These are phyloP conservation scores for Crotalus tigris DNA, from an alignment of 2,113 vertebrate genomes.

Conservation along the genomic window DNA sequence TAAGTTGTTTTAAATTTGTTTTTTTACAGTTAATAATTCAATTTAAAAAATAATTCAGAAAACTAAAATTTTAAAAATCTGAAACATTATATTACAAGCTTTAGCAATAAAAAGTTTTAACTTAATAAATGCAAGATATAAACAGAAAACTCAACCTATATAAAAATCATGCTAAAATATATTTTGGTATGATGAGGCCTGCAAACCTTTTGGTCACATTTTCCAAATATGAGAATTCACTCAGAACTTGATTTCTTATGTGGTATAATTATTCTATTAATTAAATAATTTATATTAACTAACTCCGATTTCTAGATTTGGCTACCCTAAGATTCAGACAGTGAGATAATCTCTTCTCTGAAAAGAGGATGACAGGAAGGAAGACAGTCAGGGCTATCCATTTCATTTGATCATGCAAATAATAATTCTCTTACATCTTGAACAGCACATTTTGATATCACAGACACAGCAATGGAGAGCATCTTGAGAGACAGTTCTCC, in stretches of 20 bases:
- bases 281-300: background rate
- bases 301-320: background rate
- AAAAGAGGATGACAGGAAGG: background rate
- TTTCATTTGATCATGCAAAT: conserved; percentile 5
- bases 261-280: background rate
- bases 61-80: background rate
- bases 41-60: background rate
- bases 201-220: background rate
- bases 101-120: background rate
- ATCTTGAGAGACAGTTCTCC: conserved; percentile 43
- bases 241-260: background rate
- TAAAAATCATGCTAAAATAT: background rate
- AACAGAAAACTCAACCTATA: background rate
- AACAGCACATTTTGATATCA: conserved; percentile 25
- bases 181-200: background rate
- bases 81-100: background rate
- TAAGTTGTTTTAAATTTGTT: background rate
- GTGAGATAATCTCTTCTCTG: conserved; percentile 2
- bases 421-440: conserved; percentile 50
- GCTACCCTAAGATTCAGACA: background rate
- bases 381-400: background rate
- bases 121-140: background rate
- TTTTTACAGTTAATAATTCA: background rate
- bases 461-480: conserved; percentile 44
- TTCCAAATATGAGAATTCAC: background rate